Evolutionary conservation across 2,113 vertebrate genomes (phyloP), one percentile per base, ranked within the genome.

Genomic region (Aythya baeri): DNA sequence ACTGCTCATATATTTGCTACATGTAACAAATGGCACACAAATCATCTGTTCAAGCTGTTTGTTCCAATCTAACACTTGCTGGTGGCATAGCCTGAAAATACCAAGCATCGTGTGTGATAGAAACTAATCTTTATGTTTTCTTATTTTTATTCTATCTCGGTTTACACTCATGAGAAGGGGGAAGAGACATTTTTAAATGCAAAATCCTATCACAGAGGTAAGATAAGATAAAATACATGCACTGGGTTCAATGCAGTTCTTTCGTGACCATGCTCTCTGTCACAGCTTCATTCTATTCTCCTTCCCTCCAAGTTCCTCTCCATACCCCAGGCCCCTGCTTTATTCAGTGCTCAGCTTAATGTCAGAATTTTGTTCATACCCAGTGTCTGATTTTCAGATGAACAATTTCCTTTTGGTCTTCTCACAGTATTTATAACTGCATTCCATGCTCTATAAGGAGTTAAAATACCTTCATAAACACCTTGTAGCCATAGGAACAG

Each of bases 241-340:
- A 49, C 25, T 22, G 29, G 61, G 23, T 57, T 71, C 50, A 67
- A 11, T 34, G 23, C 71, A 31, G 46, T 17, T 79, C 25, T n/a
- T 67, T 36, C 72, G 15, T 54, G 26, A 63, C 5, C 11, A 26
- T 36, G 13, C 31, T 77, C 2, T 2, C 34, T 85, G 8, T 46
- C 11, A 9, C 3, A 4, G 43, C 29, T 0, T 3, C 26, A 9
- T 77, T 73, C n/a, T 72, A 23, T 52, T 61, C 13, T 70, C 18
- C 7, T 46, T 57, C 44, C 32, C 5, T n/a, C 18, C 43, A 1
- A 0, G 0, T 58, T 21, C 29, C n/a, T 79, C 23, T 22, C 34
- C 29, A 54, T 3, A 22, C 1, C 10, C 5, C 27, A 70, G 44
- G 36, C 6, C 4, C 12, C 1, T 0, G 6, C 55, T 85, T 87